Evolutionary conservation across 2,113 vertebrate species (phyloP).

Genomic region (Brachirus orientalis): DNA sequence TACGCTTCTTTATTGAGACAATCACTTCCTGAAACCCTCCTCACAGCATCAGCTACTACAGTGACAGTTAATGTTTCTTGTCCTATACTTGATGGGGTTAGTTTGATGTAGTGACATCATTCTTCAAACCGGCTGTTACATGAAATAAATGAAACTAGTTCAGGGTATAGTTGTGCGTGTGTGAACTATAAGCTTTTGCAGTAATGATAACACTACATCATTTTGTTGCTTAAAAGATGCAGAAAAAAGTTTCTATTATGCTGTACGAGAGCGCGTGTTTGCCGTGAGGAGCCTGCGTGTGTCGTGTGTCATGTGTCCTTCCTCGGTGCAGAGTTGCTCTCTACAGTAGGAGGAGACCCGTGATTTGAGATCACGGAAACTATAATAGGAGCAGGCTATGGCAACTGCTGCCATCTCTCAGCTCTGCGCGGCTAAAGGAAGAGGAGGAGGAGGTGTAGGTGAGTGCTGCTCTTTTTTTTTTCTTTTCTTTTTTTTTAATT

Average conservation of each 20-base stretch:
- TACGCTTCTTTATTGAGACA: conserved; percentile 52
- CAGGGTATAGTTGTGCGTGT: no score
- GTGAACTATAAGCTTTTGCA: no score
- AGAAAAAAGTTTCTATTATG: not conserved
- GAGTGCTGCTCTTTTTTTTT: conserved; percentile 48
- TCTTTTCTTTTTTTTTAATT: not conserved
- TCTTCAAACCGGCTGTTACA: no score
- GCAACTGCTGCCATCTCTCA: conserved; percentile 58
- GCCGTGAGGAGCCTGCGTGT: not conserved
- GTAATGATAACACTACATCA: not conserved
- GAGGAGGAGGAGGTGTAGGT: conserved; percentile 51
- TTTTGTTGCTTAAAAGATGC: not conserved
- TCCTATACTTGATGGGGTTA: no score
- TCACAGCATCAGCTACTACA: not conserved
- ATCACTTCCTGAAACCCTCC: conserved; percentile 38
- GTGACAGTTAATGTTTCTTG: not conserved
- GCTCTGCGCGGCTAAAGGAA: conserved; percentile 49
- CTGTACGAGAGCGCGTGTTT: no score
- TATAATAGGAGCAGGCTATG: conserved; percentile 65
- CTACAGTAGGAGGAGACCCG: conserved; percentile 62
- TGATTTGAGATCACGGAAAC: conserved; percentile 63
- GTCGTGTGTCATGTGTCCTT: conserved; percentile 71
- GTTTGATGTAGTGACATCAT: no score
- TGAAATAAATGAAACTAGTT: no score
- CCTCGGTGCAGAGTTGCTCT: conserved; percentile 59